A percentile compares a stretch with the other conserved stretches of the same genome.
Evolutionary conservation across 1,140 invertebrate genomes (phyloP).

Genomic region (Pseudomyrmex flavicornis): DNA sequence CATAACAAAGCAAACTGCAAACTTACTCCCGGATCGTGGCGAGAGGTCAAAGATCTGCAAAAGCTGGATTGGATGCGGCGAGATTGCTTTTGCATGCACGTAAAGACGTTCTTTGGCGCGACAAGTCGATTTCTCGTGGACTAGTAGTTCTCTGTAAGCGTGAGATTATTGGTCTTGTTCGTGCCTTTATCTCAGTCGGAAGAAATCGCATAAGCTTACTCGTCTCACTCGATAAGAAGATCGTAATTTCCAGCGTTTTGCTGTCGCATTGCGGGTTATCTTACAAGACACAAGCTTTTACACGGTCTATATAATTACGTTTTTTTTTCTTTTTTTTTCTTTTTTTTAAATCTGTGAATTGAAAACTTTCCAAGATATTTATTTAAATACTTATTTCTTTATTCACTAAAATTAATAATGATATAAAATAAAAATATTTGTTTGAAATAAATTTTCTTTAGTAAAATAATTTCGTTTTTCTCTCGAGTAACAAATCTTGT

Average conservation of each 20-base stretch:
- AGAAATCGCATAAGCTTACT: constrained; percentile 30
- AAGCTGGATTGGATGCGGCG: constrained; percentile 27
- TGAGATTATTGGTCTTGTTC: constrained; percentile 48
- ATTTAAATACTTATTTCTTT: background rate
- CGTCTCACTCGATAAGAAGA: constrained; percentile 24
- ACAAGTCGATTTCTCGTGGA: constrained; percentile 35
- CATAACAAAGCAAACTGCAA: constrained; percentile 13
- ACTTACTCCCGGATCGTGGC: constrained; percentile 19
- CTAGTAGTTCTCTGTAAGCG: constrained; percentile 35
- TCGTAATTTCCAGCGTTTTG: constrained; percentile 6
- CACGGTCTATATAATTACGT: too few species aligned
- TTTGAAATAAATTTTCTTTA: background rate
- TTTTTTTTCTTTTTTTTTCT: too few species aligned
- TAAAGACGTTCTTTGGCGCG: constrained; percentile 48
- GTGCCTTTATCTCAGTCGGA: constrained; percentile 44
- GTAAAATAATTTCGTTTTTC: background rate
- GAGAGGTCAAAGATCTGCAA: constrained; percentile 51
- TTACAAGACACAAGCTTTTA: background rate
- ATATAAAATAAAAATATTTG: background rate
- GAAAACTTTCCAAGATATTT: background rate
- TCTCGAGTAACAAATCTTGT: background rate
- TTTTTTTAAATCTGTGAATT: background rate
- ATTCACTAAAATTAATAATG: background rate
- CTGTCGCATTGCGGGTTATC: background rate
- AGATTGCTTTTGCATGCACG: constrained; percentile 54